Conservation (phyloP, 2,888 invertebrate species). For the Epirrhoe tristata region DNA sequence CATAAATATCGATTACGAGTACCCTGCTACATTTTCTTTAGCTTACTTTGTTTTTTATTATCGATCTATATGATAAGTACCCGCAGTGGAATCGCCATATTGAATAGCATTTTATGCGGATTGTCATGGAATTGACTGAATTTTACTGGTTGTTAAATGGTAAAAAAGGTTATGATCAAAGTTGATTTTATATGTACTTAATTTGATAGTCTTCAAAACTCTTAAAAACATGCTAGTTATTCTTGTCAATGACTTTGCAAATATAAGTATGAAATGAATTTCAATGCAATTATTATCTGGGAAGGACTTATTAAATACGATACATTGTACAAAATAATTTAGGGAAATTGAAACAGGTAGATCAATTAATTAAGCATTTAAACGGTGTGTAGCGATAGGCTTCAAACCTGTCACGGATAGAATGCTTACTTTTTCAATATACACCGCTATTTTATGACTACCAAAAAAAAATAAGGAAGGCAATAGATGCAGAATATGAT, state of each 20-base stretch:
- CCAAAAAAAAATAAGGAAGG: too few species aligned
- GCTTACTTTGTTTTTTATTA: slow-evolving; percentile 53
- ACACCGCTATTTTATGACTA: too few species aligned
- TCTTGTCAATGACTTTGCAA: background rate
- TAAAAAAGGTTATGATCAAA: slow-evolving; percentile 26
- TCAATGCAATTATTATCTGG: too few species aligned
- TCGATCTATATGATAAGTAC: slow-evolving; percentile 60
- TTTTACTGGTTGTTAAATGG: slow-evolving; percentile 21
- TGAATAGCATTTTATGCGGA: slow-evolving; percentile 47
- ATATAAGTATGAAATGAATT: too few species aligned
- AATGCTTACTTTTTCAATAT: too few species aligned
- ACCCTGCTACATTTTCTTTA: slow-evolving; percentile 55
- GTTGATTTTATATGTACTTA: slow-evolving; percentile 8
- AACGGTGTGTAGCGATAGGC: too few species aligned
- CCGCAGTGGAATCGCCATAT: slow-evolving; percentile 53
- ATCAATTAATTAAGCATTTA: too few species aligned
- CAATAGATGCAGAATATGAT: too few species aligned
- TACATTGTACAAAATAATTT: too few species aligned
- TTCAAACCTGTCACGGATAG: too few species aligned
- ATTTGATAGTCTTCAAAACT: slow-evolving; percentile 1
- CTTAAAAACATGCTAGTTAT: background rate
- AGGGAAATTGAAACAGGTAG: too few species aligned
- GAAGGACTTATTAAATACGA: too few species aligned
- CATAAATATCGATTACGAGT: slow-evolving; percentile 60
- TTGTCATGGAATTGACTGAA: slow-evolving; percentile 37